Evolutionary conservation across 2,113 vertebrate species (phyloP).

Genomic region (Cryptomyrus ogoouensis): DNA sequence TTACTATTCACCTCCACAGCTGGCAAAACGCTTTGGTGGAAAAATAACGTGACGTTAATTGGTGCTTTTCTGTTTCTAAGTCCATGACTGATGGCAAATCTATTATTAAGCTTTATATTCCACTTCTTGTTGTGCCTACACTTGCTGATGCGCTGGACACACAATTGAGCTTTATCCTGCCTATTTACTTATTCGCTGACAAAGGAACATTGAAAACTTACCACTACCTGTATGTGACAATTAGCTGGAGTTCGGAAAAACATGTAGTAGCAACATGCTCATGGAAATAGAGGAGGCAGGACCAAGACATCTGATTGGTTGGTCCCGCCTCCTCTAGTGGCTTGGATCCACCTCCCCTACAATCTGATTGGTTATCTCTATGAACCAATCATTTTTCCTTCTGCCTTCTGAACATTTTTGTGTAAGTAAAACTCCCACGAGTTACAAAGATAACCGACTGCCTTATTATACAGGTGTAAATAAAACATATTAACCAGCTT

Average conservation of each 20-base stretch:
- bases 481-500: background rate
- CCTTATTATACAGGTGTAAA: background rate
- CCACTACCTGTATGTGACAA: background rate
- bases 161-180: background rate
- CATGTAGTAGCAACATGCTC: no score
- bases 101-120: background rate
- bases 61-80: background rate
- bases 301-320: background rate
- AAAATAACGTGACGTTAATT: background rate
- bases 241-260: background rate
- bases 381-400: background rate
- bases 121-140: background rate
- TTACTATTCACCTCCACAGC: background rate
- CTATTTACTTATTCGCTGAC: background rate
- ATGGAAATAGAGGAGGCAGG: background rate
- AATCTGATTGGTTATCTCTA: background rate
- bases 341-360: background rate
- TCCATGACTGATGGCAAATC: background rate
- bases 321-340: background rate
- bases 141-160: background rate
- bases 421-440: background rate
- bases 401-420: background rate
- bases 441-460: background rate
- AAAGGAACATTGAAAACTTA: background rate
- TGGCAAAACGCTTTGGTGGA: background rate